Conservation (phyloP, 2,113 vertebrate species). For the Rattus norvegicus region DNA sequence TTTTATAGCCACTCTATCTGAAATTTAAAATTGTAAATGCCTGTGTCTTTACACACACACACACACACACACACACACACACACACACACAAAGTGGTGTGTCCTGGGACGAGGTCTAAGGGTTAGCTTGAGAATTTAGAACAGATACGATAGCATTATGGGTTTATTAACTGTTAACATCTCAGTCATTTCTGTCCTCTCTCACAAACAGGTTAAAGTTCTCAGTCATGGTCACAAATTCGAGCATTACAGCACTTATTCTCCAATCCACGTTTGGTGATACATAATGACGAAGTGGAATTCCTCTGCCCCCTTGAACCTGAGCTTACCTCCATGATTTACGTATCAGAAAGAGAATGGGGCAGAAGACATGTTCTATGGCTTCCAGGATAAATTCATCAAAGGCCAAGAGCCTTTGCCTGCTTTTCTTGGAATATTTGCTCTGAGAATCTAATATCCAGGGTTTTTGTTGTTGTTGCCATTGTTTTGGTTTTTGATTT, state of each 20-base stretch:
- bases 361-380: not conserved
- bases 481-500: no score
- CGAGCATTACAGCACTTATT: not conserved
- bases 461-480: not conserved
- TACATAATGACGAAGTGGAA: not conserved
- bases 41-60: not conserved
- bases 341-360: not conserved
- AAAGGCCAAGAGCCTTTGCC: not conserved
- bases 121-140: not conserved
- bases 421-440: not conserved
- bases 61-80: not conserved
- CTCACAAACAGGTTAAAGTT: not conserved
- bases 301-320: not conserved
- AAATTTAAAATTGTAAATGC: not conserved
- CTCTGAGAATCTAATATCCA: not conserved
- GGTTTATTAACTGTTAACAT: not conserved
- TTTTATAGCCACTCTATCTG: not conserved
- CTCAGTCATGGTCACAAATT: no score
- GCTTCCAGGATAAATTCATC: not conserved
- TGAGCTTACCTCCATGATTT: not conserved
- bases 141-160: not conserved
- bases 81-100: not conserved
- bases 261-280: not conserved
- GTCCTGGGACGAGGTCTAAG: no score
- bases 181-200: not conserved